Conservation (phyloP, 2,888 invertebrate genomes). For the Synergus gifuensis region DNA sequence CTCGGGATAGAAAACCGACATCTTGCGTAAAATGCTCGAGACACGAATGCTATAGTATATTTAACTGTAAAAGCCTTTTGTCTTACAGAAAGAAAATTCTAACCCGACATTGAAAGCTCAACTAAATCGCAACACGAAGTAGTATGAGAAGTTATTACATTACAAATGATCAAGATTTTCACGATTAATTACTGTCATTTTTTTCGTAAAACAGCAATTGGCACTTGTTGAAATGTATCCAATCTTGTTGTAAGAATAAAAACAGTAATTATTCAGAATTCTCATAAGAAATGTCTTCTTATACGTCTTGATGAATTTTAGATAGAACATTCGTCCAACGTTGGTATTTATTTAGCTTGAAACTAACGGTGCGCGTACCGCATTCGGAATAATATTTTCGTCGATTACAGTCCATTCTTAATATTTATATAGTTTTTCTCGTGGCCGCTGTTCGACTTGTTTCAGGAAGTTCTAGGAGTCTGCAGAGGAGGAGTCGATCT, state of each 20-base stretch:
- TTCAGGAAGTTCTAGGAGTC: constrained; percentile 17
- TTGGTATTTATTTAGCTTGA: constrained; percentile 27
- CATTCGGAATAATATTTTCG: constrained; percentile 34
- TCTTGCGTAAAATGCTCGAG: background rate
- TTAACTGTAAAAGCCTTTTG: background rate
- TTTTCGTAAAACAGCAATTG: background rate
- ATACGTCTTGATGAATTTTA: background rate
- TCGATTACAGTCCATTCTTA: constrained; percentile 37
- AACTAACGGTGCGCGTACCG: constrained; percentile 25
- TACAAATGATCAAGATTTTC: background rate
- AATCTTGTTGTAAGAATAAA: too few species aligned
- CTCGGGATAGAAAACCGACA: background rate
- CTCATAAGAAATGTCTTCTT: background rate
- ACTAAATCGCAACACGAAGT: background rate
- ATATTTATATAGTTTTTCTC: constrained; percentile 29
- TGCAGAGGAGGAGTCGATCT: constrained; percentile 19
- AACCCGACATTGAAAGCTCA: constrained; percentile 10
- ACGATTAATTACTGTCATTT: background rate
- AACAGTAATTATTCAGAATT: background rate
- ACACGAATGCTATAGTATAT: background rate
- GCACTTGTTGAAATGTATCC: too few species aligned
- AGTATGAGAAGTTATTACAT: background rate
- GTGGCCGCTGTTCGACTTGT: background rate
- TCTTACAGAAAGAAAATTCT: constrained; percentile 1
- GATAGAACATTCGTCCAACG: background rate